Evolutionary conservation across 2,888 invertebrate species (phyloP).

Genomic region (Noctua pronuba): DNA sequence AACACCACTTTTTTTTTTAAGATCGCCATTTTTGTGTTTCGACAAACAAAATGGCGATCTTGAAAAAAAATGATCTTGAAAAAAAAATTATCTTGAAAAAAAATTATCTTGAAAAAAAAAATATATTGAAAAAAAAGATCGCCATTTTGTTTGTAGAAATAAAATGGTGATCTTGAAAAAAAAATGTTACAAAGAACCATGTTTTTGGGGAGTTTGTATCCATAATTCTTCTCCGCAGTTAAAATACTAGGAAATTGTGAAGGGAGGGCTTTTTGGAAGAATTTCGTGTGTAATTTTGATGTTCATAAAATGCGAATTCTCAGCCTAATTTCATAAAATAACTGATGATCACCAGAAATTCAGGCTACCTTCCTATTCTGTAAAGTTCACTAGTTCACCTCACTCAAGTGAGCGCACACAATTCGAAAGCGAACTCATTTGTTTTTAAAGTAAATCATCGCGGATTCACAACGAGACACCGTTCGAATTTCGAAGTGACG

Average conservation of each 20-base stretch:
- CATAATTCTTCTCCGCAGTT: too few relatives aligned
- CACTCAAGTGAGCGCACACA: background rate
- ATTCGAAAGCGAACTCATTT: slow-evolving; percentile 8
- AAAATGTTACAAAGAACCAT: background rate
- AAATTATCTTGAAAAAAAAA: too few relatives aligned
- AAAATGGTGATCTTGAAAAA: too few relatives aligned
- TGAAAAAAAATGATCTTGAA: too few relatives aligned
- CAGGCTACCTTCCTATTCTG: background rate
- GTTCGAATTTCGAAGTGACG: background rate
- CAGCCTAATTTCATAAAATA: background rate
- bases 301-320: background rate
- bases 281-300: background rate
- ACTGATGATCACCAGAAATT: background rate
- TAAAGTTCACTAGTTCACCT: background rate
- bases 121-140: too few relatives aligned
- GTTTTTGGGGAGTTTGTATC: background rate
- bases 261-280: background rate
- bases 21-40: too few relatives aligned
- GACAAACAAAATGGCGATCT: background rate
- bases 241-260: background rate
- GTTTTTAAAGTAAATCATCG: background rate
- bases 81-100: too few relatives aligned
- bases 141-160: too few relatives aligned
- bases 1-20: too few relatives aligned
- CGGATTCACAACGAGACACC: background rate